Base-by-base conservation (phyloP, 1,140 invertebrate genomes). In the Hylaeus anthracinus region DNA sequence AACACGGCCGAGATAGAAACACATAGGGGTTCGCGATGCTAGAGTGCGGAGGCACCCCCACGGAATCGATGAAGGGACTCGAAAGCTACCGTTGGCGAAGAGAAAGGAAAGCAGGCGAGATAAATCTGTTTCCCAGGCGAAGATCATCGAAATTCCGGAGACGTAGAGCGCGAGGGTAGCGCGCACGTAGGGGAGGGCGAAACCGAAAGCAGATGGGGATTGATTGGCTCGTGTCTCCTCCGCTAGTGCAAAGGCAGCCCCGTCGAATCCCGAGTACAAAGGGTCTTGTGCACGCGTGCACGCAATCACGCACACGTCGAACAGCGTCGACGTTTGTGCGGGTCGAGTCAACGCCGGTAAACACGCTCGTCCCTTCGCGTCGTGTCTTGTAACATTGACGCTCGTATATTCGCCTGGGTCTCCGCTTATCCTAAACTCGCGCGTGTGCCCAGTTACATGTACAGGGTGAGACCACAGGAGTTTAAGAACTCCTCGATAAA, bases 111-210 rank as follows among this genome's bases (percentile, higher is more conserved):
- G 67, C 39, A 73, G 79, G 66, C 74, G 79, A 76, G 84, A 85
- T 85, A 85, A 82, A 86, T 86, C 85, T 80, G 84, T 83, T 86
- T 86, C 72, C 26, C 63, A 77, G 66, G 70, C 71, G 66, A 48
- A 83, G 84, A 87, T 86, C 81, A 84, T 87, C 84, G 84, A 87
- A 87, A 87, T 87, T 87, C 86, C 69, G 71, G 41, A 53, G 48
- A 65, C 81, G 85, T 86, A 86, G 63, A 15, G 67, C 58, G 63
- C 75, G 43, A 71, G 85, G 72, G 69, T 45, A 65, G 55, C 43
- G 56, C 51, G 55, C 73, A 65, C 14, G 51, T 43, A 37, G 56
- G 39, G 53, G 56, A n/a, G 45, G 69, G 26, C 55, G 73, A 69
- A 86, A 78, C 76, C 85, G 67, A 86, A 86, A 86, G 69, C 81